Evolutionary conservation across 1,140 invertebrate species (phyloP), one percentile per base, ranked within the genome.

Genomic region (Prorops nasuta): DNA sequence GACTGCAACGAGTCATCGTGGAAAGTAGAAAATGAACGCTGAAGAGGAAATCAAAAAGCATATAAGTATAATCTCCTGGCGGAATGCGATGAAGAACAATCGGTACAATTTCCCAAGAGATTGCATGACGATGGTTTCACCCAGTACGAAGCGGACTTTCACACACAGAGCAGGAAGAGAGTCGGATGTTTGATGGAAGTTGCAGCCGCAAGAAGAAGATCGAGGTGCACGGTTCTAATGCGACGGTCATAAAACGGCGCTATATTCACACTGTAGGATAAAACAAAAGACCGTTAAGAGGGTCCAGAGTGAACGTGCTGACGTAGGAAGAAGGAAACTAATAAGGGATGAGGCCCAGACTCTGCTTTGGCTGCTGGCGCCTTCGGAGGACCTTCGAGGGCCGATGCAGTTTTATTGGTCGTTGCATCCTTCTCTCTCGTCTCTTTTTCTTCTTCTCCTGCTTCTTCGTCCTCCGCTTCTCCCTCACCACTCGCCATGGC

Each of bases 241-340:
- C 62, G 49, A 52, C 37, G 40, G 56, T 62, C 60, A 56, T 70
- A 65, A 69, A 69, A 71, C 63, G 60, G 60, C 60, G 69, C 56
- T 66, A 71, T 67, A 63, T 69, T 72, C 67, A 67, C 71, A 70
- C 69, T 60, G 45, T 44, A 41, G 60, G 61, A 71, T 67, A 66
- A 68, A 64, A 72, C 68, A 72, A 72, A 71, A 71, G 69, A 44
- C 53, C 56, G 60, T 59, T 63, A 59, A 52, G 58, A 56, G 49
- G 46, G 16, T 47, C 20, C 39, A n/a, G 41, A 38, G 46, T 44
- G 50, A 51, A 55, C 24, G 18, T 20, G 42, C 45, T 45, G 40
- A 48, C 34, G 31, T 38, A 19, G 44, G 38, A 54, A 54, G 48
- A 56, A 51, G 57, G 63, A 56, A 61, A 51, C 60, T 63, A 64